Percentiles rank a stretch among this genome's conserved stretches.
phyloP scores from a whole-genome alignment of 2,113 vertebrate genomes.

The Hyaena hyaena region DNA sequence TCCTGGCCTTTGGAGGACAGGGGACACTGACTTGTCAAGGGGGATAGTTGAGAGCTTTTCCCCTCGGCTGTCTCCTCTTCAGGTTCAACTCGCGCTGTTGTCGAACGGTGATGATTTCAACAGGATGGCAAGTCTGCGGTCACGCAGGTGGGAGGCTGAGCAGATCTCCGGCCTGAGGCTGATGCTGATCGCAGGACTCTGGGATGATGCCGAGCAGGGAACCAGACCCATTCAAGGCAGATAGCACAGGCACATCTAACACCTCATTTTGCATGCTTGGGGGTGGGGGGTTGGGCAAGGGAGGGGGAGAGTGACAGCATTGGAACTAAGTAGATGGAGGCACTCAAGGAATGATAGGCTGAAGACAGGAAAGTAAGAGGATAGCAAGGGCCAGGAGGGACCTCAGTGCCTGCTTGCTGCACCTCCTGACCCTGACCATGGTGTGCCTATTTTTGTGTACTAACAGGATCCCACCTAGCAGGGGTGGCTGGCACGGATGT shows the following conservation, averaged over 20 bases:
- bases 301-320: neutral
- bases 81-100: neutral
- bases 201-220: neutral
- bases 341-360: neutral
- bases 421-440: too few species aligned
- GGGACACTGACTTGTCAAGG: neutral
- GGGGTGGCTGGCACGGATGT: neutral
- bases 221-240: neutral
- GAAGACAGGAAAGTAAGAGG: neutral
- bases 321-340: neutral
- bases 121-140: neutral
- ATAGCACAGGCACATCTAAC: neutral
- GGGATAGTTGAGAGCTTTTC: neutral
- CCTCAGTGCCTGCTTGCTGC: neutral
- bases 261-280: neutral
- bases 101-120: neutral
- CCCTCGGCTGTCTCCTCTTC: neutral
- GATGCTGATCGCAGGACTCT: neutral
- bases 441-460: neutral
- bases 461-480: neutral
- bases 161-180: neutral
- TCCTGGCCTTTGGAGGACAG: neutral
- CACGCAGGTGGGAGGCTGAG: accelerated
- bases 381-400: neutral
- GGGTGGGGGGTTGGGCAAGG: accelerated